Evolutionary conservation across 2,888 invertebrate species (phyloP).

Genomic region (Heliothis peltigera): DNA sequence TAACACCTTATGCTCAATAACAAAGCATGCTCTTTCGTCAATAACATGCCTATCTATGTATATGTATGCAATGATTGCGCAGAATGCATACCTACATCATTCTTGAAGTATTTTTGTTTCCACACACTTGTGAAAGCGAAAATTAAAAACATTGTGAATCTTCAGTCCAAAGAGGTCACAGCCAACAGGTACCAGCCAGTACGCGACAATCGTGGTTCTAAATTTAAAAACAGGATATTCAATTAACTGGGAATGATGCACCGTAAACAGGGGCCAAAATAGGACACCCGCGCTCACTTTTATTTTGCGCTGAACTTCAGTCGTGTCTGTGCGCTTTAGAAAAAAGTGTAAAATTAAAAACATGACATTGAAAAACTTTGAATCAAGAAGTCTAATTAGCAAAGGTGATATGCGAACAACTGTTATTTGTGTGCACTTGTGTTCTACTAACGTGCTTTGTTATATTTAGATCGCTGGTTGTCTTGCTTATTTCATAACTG

Average conservation of each 20-base stretch:
- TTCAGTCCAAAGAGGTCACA: conserved; percentile 53
- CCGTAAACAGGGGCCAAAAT: conserved; percentile 86
- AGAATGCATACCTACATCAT: conserved; percentile 45
- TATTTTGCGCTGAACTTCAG: conserved; percentile 76
- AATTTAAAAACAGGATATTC: conserved; percentile 88
- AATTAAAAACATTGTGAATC: conserved; percentile 31
- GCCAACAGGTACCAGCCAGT: conserved; percentile 53
- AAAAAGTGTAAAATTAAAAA: conserved; percentile 54
- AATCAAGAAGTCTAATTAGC: conserved; percentile 72
- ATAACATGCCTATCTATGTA: conserved; percentile 51
- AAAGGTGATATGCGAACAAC: conserved; percentile 70
- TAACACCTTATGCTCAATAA: conserved; percentile 53
- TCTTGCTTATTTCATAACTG: conserved; percentile 44
- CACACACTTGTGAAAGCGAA: conserved; percentile 36
- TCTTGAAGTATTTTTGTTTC: conserved; percentile 46
- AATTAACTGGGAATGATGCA: conserved; percentile 86
- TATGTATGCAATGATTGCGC: conserved; percentile 52
- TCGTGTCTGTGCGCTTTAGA: conserved; percentile 54
- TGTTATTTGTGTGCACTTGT: conserved; percentile 63
- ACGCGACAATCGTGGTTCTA: conserved; percentile 71
- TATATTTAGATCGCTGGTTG: conserved; percentile 65
- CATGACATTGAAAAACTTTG: conserved; percentile 78
- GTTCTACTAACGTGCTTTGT: conserved; percentile 65
- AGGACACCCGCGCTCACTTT: conserved; percentile 81
- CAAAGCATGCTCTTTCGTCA: conserved; percentile 63